Conservation (phyloP, 2,888 invertebrate species). For the Trissolcus japonicus region DNA sequence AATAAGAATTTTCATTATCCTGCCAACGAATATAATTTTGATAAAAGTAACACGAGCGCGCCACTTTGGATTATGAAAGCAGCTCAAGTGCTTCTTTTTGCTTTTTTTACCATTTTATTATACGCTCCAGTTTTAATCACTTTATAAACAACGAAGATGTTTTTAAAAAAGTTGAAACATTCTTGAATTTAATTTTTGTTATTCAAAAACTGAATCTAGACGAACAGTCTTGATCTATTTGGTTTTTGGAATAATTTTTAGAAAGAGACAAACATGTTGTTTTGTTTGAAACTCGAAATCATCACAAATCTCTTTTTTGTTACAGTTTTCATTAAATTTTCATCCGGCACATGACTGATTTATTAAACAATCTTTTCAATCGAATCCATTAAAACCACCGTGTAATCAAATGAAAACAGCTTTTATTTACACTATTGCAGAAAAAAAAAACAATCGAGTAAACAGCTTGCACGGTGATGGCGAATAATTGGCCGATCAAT, state of each 20-base stretch:
- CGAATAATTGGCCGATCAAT: slow-evolving; percentile 15
- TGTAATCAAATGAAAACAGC: neutral
- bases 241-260: too few relatives aligned
- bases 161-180: neutral
- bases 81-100: slow-evolving; percentile 39
- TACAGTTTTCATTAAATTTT: neutral
- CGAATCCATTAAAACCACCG: neutral
- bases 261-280: too few relatives aligned
- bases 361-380: neutral
- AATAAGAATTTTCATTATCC: slow-evolving; percentile 56
- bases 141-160: slow-evolving; percentile 20
- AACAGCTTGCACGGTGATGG: neutral
- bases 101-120: slow-evolving; percentile 30
- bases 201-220: neutral
- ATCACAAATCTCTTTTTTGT: neutral
- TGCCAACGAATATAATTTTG: slow-evolving; percentile 53
- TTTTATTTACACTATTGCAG: neutral
- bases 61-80: slow-evolving; percentile 42
- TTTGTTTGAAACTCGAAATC: too few relatives aligned
- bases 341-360: neutral
- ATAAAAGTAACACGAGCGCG: slow-evolving; percentile 48
- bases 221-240: too few relatives aligned
- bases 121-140: slow-evolving; percentile 41
- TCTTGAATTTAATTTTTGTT: neutral
- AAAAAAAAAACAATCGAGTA: slow-evolving; percentile 5